Conservation (phyloP, 2,113 vertebrate species). For the Thermophis baileyi region DNA sequence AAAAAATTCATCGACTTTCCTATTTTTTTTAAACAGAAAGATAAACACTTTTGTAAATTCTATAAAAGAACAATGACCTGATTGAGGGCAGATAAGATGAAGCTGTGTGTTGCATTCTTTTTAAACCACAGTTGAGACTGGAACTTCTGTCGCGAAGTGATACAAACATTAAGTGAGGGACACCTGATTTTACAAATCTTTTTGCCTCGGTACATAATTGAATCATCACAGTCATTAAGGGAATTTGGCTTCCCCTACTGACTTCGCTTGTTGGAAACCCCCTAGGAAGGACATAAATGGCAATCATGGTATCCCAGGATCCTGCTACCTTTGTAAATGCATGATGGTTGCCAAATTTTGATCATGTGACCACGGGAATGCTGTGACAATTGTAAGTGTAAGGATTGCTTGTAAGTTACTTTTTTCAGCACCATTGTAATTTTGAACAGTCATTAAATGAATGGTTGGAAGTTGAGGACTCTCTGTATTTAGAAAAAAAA, state of each 20-base stretch:
- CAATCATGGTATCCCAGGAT: neutral
- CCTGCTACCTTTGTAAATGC: neutral
- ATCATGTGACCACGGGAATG: neutral
- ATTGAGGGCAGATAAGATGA: neutral
- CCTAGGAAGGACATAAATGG: neutral
- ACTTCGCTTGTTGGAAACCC: neutral
- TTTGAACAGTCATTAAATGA: neutral
- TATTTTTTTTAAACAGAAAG: neutral
- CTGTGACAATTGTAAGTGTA: neutral
- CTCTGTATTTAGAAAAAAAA: neutral
- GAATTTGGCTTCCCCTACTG: neutral
- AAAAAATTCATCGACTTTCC: neutral
- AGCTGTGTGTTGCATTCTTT: neutral
- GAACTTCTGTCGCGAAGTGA: neutral
- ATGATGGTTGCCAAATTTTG: neutral
- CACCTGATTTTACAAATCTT: neutral
- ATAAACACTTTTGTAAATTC: neutral
- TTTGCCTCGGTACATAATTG: neutral
- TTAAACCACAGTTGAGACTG: neutral
- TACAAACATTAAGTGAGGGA: neutral
- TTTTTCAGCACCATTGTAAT: neutral
- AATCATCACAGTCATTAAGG: neutral
- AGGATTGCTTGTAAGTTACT: neutral
- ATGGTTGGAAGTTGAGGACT: neutral
- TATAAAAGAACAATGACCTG: neutral